Conservation (phyloP, 2,797 vertebrate species). For the Fundulus diaphanus region DNA sequence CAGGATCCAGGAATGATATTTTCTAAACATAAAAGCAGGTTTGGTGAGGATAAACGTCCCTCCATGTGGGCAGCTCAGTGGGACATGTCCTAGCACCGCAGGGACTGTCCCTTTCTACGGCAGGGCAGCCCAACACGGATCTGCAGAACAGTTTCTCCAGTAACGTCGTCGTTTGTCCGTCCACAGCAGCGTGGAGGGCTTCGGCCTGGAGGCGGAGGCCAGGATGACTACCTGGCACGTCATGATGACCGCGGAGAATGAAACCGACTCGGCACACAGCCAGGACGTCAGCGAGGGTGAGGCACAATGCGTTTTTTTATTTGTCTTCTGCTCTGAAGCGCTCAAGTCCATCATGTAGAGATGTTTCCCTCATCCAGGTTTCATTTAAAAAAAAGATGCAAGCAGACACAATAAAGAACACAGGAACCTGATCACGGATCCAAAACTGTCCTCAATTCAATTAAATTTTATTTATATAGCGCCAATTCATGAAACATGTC, state of each 20-base stretch:
- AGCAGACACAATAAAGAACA: background rate
- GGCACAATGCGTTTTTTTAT: too few relatives aligned
- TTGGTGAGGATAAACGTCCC: too few relatives aligned
- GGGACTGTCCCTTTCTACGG: too few relatives aligned
- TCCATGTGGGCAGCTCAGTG: too few relatives aligned
- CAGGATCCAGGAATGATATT: background rate
- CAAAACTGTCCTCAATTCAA: too few relatives aligned
- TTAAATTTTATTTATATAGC: too few relatives aligned
- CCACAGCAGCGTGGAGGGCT: conserved; percentile 92
- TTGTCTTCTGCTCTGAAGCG: too few relatives aligned
- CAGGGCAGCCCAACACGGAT: background rate
- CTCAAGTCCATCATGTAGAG: too few relatives aligned
- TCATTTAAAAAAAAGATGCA: too few relatives aligned
- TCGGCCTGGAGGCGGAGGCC: conserved; percentile 97
- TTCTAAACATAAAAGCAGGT: background rate
- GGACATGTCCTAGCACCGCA: too few relatives aligned
- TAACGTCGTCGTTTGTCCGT: conserved; percentile 25
- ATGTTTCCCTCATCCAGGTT: background rate
- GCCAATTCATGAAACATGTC: too few relatives aligned
- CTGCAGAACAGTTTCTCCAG: background rate
- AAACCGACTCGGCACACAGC: conserved; percentile 87
- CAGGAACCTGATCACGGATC: too few relatives aligned
- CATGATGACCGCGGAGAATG: conserved; percentile 93
- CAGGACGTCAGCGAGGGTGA: conserved; percentile 97
- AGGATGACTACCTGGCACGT: conserved; percentile 99